These are phyloP conservation scores for Drymodes brunneopygia DNA, from an alignment of 2,113 vertebrate species.

Conservation along the genomic window DNA sequence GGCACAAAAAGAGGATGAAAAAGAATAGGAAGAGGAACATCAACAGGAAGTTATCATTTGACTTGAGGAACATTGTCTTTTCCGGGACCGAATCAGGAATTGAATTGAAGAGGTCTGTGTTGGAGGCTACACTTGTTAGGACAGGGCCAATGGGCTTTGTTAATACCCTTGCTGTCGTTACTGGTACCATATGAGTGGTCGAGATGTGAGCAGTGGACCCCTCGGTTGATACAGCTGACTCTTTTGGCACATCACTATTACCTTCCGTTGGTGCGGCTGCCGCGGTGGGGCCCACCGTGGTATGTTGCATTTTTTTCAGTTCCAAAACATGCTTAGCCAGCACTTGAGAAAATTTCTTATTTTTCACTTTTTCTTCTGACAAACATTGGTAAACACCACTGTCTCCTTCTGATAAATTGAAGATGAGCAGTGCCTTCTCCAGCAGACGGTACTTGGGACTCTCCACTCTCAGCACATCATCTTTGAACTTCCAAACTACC, in stretches of 20 bases:
- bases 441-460: conserved; percentile 85
- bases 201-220: conserved; percentile 61
- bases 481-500: conserved; percentile 85
- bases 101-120: conserved; percentile 66
- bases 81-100: conserved; percentile 63
- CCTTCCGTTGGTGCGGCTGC: conserved; percentile 66
- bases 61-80: conserved; percentile 85
- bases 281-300: not conserved
- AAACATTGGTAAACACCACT: conserved; percentile 90
- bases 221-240: conserved; percentile 42
- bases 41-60: conserved; percentile 83
- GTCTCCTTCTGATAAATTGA: conserved; percentile 86
- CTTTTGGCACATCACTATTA: conserved; percentile 65
- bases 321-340: conserved; percentile 81
- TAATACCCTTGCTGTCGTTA: conserved; percentile 65
- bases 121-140: conserved; percentile 65
- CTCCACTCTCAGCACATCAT: conserved; percentile 73
- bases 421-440: conserved; percentile 84
- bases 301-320: conserved; percentile 69
- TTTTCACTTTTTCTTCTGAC: conserved; percentile 81
- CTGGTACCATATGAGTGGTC: conserved; percentile 37
- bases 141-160: conserved; percentile 69
- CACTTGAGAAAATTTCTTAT: conserved; percentile 82
- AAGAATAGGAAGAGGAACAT: conserved; percentile 90
- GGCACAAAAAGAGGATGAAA: conserved; percentile 85